Evolutionary conservation across 2,888 invertebrate species (phyloP), one percentile per base, ranked within the genome.

Genomic region (Prosapia bicincta): DNA sequence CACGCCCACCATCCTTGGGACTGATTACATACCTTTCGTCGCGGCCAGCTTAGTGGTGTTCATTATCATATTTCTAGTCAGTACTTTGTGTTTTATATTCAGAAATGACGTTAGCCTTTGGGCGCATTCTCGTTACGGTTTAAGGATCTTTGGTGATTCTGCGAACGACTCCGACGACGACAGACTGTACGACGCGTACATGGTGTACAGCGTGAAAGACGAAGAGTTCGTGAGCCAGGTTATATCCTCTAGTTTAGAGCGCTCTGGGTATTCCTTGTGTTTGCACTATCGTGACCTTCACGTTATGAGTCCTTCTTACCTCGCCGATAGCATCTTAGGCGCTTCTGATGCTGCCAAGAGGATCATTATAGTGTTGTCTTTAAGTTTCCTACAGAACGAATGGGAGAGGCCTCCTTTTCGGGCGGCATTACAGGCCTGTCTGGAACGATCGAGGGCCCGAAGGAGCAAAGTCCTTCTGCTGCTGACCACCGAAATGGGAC

Each of bases 341-440:
- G 95, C 95, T 66, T 93, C 96, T 72, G 93, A 96, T 82, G 93
- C 94, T 72, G 94, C 95, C 79, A 90, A 94, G 78, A 90, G 96
- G 81, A 93, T 97, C 81, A 91, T 98, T 80, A 88, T 97, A 82
- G 91, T 97, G 75, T 87, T 98, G 80, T 96, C 97, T 54, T 89
- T 94, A 83, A 93, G 95, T 86, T 95, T 97, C 85, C 88, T 97
- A 83, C 93, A 94, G 85, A 96, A 95, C 76, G 97, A 97, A 85
- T 98, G 97, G 97, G 92, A 94, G 79, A 90, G 95, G 78, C 92
- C 92, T 83, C 97, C 97, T 85, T 93, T 97, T 84, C 92, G 96
- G 78, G 93, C 94, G 83, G 96, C 96, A 70, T 89, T 97, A 81
- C 96, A 95, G 85, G 95, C 97, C 83, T 93, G 95, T 23, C 88